A percentile compares a stretch with the other conserved stretches of the same genome.
phyloP scores from a whole-genome alignment of 2,888 invertebrate genomes.

The Choristoneura rosaceana region DNA sequence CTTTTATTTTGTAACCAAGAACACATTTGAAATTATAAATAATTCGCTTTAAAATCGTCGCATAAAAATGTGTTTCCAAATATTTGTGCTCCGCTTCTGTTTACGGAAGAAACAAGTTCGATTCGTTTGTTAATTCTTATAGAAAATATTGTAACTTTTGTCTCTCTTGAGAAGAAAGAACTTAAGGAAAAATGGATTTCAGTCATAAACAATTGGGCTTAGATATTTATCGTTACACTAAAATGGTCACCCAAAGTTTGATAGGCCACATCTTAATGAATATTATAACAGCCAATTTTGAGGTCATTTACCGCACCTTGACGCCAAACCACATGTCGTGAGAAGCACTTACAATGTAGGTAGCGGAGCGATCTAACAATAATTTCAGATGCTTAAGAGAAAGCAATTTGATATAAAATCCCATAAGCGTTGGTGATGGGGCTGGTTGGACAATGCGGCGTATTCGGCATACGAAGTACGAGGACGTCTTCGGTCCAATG shows the following conservation, averaged over 20 bases:
- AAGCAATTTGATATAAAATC: conserved; percentile 30
- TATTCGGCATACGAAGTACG: conserved; percentile 66
- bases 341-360: conserved; percentile 10
- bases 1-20: conserved; percentile 16
- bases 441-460: conserved; percentile 49
- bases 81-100: neutral
- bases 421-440: conserved; percentile 25
- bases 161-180: too few relatives aligned
- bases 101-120: too few relatives aligned
- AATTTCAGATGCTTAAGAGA: conserved; percentile 2
- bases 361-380: conserved; percentile 18
- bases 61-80: conserved; percentile 11
- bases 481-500: conserved; percentile 46
- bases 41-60: conserved; percentile 6
- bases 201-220: too few relatives aligned
- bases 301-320: conserved; percentile 14
- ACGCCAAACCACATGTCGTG: conserved; percentile 21
- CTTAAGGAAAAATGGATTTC: too few relatives aligned
- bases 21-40: conserved; percentile 21
- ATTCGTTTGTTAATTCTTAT: too few relatives aligned
- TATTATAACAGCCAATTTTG: conserved; percentile 10
- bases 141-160: too few relatives aligned
- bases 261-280: neutral
- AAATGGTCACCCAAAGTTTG: neutral
- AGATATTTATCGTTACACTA: neutral